These are phyloP conservation scores for Pristis pectinata DNA, from an alignment of 2,797 vertebrate species.

Conservation along the genomic window DNA sequence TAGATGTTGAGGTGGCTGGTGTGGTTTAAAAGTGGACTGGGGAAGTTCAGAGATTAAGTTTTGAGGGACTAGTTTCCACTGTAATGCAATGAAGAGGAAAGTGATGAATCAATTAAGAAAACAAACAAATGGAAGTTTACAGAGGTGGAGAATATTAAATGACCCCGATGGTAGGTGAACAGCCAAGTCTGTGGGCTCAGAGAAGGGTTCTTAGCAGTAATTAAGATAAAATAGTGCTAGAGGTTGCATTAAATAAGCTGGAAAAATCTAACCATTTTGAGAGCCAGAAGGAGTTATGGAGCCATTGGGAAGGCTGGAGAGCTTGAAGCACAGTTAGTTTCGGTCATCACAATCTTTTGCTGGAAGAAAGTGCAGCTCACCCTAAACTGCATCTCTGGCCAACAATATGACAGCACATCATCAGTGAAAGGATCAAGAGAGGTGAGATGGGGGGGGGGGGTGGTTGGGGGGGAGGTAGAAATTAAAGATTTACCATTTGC, in stretches of 20 bases:
- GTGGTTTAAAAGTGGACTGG: too few species aligned
- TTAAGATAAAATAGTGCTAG: not conserved
- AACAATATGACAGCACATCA: too few species aligned
- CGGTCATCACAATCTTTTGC: too few species aligned
- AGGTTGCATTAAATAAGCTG: not conserved
- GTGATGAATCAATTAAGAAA: not conserved
- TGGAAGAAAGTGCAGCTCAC: too few species aligned
- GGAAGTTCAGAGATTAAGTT: not conserved
- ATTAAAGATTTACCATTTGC: too few species aligned
- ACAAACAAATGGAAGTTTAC: not conserved
- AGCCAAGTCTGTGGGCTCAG: not conserved
- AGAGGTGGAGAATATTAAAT: not conserved
- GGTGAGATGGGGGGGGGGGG: not conserved
- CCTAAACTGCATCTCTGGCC: too few species aligned
- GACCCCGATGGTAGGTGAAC: not conserved
- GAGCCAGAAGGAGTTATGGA: not conserved
- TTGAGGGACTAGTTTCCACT: not conserved
- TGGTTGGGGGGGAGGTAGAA: not conserved
- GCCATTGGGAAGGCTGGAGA: not conserved
- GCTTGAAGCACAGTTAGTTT: not conserved
- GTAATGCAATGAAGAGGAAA: not conserved
- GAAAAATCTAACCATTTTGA: not conserved
- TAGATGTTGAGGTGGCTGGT: too few species aligned
- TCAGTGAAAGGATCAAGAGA: too few species aligned
- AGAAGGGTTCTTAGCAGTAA: not conserved